Conservation (phyloP, 2,888 invertebrate species). For the Pollenia labialis region DNA sequence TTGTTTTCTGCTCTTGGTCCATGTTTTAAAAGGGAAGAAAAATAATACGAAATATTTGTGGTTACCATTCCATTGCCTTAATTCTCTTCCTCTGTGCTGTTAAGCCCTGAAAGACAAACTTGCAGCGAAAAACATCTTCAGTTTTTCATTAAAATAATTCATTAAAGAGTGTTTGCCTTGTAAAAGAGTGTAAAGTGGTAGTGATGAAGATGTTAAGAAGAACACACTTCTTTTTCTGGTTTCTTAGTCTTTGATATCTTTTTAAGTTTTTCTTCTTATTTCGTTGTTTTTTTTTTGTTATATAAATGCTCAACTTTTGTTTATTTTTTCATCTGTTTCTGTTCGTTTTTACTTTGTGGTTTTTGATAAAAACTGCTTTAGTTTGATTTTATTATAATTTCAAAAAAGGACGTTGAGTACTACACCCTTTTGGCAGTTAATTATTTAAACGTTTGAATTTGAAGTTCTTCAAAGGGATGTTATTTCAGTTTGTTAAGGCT, state of each 20-base stretch:
- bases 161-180: conserved; percentile 31
- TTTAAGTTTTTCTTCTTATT: background rate
- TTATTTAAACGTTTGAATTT: conserved; percentile 59
- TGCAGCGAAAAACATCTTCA: conserved; percentile 4
- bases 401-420: conserved; percentile 1
- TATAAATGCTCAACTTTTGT: background rate
- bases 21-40: background rate
- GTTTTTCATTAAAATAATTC: conserved; percentile 50
- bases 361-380: background rate
- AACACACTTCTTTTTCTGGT: background rate
- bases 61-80: background rate
- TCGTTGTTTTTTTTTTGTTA: conserved; percentile 1
- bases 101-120: background rate
- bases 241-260: background rate
- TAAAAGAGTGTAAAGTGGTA: background rate
- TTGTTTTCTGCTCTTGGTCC: background rate
- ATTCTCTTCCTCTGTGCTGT: background rate
- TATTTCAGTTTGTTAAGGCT: conserved; percentile 15
- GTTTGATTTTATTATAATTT: background rate
- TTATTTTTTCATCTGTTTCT: background rate
- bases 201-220: background rate
- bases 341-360: conserved; percentile 19
- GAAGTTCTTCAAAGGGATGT: conserved; percentile 50
- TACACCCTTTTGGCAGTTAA: conserved; percentile 50
- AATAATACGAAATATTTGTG: conserved; percentile 12